Percentiles rank a stretch among this genome's conserved stretches.
Conservation (phyloP, 2,113 vertebrate genomes). For the Malurus melanocephalus region DNA sequence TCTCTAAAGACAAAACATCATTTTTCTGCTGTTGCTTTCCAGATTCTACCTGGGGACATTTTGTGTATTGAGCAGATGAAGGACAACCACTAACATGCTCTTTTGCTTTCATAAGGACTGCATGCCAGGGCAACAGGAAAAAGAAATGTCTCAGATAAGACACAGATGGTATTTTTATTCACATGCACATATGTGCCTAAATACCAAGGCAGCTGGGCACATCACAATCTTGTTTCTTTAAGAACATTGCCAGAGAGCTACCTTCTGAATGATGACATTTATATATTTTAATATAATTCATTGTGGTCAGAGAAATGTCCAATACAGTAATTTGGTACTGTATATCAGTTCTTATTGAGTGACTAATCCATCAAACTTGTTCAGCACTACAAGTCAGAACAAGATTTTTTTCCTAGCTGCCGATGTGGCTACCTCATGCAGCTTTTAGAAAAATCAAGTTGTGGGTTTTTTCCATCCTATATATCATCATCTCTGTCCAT, state of each 20-base stretch:
- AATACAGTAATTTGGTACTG: conserved; percentile 12
- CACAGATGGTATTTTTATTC: background rate
- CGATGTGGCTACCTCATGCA: background rate
- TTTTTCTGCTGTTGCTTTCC: background rate
- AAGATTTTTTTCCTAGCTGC: background rate
- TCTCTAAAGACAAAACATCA: background rate
- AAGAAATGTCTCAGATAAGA: background rate
- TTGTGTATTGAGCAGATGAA: background rate
- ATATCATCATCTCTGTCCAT: background rate
- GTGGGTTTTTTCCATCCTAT: background rate
- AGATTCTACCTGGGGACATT: background rate
- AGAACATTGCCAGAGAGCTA: background rate
- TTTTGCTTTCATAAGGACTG: background rate
- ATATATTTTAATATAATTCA: conserved; percentile 22
- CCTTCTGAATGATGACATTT: conserved; percentile 13
- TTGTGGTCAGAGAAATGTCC: conserved; percentile 14
- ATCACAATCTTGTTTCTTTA: background rate
- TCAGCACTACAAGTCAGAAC: conserved; percentile 18
- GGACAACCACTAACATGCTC: background rate
- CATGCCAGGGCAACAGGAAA: background rate
- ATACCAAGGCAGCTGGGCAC: background rate
- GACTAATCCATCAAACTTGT: conserved; percentile 39
- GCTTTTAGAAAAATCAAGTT: conserved; percentile 22
- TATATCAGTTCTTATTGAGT: background rate
- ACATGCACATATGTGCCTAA: background rate